Conservation (phyloP, 1,140 invertebrate genomes). For the Heliconius melpomene region DNA sequence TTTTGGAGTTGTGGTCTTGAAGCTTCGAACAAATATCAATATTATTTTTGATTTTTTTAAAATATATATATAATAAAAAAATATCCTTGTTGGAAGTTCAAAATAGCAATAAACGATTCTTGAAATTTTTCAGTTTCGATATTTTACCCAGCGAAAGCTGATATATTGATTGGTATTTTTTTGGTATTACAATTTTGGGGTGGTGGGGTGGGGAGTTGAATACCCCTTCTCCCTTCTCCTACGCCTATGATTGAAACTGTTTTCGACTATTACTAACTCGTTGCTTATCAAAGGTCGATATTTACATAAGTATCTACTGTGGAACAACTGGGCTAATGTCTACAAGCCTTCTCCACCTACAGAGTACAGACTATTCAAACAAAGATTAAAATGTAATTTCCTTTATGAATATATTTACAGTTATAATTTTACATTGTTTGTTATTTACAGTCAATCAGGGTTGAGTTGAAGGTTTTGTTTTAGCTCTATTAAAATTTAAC, state of each 20-base stretch:
- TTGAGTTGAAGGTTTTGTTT: not conserved
- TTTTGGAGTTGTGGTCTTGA: too few relatives aligned
- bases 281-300: slow-evolving; percentile 35
- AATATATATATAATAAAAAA: too few relatives aligned
- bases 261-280: slow-evolving; percentile 10
- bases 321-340: slow-evolving; percentile 22
- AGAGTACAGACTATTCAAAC: not conserved
- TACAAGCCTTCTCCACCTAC: not conserved
- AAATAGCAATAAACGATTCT: too few relatives aligned
- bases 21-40: too few relatives aligned
- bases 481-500: not conserved
- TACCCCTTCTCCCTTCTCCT: too few relatives aligned
- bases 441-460: not conserved
- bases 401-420: slow-evolving; percentile 11
- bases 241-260: not conserved
- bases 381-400: slow-evolving; percentile 5
- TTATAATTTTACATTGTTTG: not conserved
- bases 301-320: slow-evolving; percentile 36
- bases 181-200: too few relatives aligned
- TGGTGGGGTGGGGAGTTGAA: too few relatives aligned
- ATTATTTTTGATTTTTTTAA: too few relatives aligned
- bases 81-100: too few relatives aligned
- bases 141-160: too few relatives aligned
- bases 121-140: too few relatives aligned
- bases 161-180: too few relatives aligned